Percentiles rank a stretch among this genome's conserved stretches.
Conservation (phyloP, 2,797 vertebrate genomes). For the Arnoldichthys spilopterus region DNA sequence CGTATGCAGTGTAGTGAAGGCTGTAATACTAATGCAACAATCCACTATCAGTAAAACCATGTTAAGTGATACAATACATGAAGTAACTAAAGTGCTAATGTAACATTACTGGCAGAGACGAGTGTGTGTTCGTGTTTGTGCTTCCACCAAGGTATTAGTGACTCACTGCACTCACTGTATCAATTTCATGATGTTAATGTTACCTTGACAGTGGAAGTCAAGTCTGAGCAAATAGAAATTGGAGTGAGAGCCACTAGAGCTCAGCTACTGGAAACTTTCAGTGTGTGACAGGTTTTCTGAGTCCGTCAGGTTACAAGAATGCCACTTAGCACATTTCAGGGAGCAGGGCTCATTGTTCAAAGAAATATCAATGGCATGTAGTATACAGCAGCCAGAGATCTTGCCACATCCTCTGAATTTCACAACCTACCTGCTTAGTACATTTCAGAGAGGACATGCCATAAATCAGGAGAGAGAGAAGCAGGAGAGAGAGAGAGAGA, state of each 20-base stretch:
- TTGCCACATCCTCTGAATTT: constrained; percentile 36
- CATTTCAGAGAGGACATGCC: constrained; percentile 17
- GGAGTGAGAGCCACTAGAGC: constrained; percentile 3
- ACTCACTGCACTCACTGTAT: constrained; percentile 37
- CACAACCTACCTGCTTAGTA: constrained; percentile 36
- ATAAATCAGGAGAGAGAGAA: constrained; percentile 35
- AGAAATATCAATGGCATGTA: neutral
- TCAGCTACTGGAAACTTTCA: too few relatives aligned
- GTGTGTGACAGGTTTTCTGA: neutral
- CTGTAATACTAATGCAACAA: too few relatives aligned
- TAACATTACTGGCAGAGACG: neutral
- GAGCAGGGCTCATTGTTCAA: neutral
- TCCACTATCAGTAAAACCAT: too few relatives aligned
- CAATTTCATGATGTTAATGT: constrained; percentile 37
- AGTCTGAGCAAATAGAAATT: constrained; percentile 27
- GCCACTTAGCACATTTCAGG: neutral
- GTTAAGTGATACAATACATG: neutral
- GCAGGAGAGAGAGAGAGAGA: neutral
- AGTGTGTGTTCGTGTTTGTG: too few relatives aligned
- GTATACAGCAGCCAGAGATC: constrained; percentile 14
- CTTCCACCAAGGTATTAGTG: neutral
- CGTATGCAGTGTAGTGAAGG: too few relatives aligned
- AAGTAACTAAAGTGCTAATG: neutral
- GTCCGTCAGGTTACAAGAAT: neutral
- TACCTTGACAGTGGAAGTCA: constrained; percentile 12